Evolutionary conservation across 2,888 invertebrate genomes (phyloP), one percentile per base, ranked within the genome.

Genomic region (Heliconius hortense): DNA sequence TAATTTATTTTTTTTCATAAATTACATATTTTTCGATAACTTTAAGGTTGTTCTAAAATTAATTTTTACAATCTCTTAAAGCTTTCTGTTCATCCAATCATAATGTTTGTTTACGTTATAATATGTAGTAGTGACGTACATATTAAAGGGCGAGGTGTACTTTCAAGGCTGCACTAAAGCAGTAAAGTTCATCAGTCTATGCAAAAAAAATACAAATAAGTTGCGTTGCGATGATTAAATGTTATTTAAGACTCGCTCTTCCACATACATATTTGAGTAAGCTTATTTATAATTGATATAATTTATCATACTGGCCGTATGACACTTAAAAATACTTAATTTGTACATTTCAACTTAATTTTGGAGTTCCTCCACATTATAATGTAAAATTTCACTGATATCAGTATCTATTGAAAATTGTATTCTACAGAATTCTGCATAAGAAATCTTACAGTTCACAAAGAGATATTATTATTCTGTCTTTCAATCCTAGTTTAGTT

Each of bases 401-500:
- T 7, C 18, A 8, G 31, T 56, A n/a, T n/a, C 0, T 10, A 56
- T n/a, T n/a, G n/a, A 10, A 56, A 21, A 56, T n/a, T n/a, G 3
- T 56, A 56, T 56, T 10, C 53, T 53, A 56, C n/a, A 4, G n/a
- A 56, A 53, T 18, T 53, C 68, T 53, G 28, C 68, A 53, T 48
- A 10, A 68, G 21, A 68, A 48, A 68, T 53, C 68, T 68, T n/a
- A 53, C 53, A 31, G 53, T n/a, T 68, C 13, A 53, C 48, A 31
- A 68, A 31, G 53, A 68, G 48, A 68, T 68, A 68, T 68, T 68
- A 68, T 68, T 68, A 68, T 68, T 48, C 68, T 56, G 70, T 56
- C 73, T 76, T 68, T 74, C 72, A 73, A 76, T 66, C 74, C 76
- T 73, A 74, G 76, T 75, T 77, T 74, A 74, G 75, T 76, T 73